Evolutionary conservation across 2,888 invertebrate genomes (phyloP).

Genomic region (Sepiola atlantica): DNA sequence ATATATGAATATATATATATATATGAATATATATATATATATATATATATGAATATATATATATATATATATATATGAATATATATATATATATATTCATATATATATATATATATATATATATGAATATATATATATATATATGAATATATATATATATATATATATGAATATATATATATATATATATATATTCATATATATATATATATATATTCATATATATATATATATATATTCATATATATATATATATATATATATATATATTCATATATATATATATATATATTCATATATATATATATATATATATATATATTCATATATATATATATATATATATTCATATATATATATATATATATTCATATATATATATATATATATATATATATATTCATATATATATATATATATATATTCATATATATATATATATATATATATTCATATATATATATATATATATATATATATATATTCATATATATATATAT

Average conservation of each 20-base stretch:
- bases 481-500: not conserved
- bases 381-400: not conserved
- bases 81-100: not conserved
- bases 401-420: not conserved
- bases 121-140: slow-evolving; percentile 3
- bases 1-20: no score
- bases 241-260: not conserved
- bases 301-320: not conserved
- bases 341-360: not conserved
- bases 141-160: slow-evolving; percentile 5
- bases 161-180: not conserved
- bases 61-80: not conserved
- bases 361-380: not conserved
- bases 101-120: slow-evolving; percentile 32
- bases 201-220: not conserved
- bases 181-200: not conserved
- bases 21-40: not conserved
- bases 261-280: not conserved
- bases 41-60: no score
- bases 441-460: not conserved
- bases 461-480: not conserved
- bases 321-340: not conserved
- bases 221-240: not conserved
- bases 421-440: slow-evolving; percentile 1
- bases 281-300: not conserved